Base-by-base conservation (phyloP, 2,888 invertebrate species). In the Tetanocera ferruginea region DNA sequence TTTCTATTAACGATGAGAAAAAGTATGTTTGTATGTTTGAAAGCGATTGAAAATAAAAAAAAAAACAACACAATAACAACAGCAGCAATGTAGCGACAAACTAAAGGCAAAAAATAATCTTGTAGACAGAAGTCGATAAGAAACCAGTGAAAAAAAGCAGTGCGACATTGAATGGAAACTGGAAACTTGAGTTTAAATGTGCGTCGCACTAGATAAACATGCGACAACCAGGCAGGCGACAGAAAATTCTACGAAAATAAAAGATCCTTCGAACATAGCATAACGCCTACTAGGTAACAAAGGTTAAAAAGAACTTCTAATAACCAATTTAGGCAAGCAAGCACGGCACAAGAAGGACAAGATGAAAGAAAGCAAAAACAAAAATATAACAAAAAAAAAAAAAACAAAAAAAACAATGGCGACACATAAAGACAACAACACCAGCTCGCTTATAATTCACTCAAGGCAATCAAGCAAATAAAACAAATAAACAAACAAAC, bases 1-100 rank as follows among this genome's bases (percentile, higher is more conserved):
- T 80, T 81, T 81, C 80, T 80, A 80, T 81, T 81, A 81, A 81
- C 80, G 79, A 74, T 5, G 43, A 70, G 51, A 70, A 37, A 70
- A 43, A 70, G 49, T 6, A 23, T 28, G 69, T 28, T 11, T 3
- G 2, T 6, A 51, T 3, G 70, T 28, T 14, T 28, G 69, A 69
- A 67, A 37, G 34, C 5, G 43, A 28, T 1, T 28, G 1, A 28
- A 25, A n/a, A 5, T 28, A 5, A 69, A n/a, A 8, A 31, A 69
- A 34, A 37, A 6, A 69, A 43, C 23, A 34, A 69, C 17, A 37
- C 9, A 43, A 67, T 14, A 43, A 67, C 2, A 67, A 28, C n/a
- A n/a, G n/a, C n/a, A n/a, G n/a, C n/a, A n/a, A n/a, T n/a, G n/a
- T n/a, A n/a, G n/a, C n/a, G n/a, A 67, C n/a, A 69, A 43, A 43